Conservation (phyloP, 2,888 invertebrate species). For the Lasius fuliginosus region DNA sequence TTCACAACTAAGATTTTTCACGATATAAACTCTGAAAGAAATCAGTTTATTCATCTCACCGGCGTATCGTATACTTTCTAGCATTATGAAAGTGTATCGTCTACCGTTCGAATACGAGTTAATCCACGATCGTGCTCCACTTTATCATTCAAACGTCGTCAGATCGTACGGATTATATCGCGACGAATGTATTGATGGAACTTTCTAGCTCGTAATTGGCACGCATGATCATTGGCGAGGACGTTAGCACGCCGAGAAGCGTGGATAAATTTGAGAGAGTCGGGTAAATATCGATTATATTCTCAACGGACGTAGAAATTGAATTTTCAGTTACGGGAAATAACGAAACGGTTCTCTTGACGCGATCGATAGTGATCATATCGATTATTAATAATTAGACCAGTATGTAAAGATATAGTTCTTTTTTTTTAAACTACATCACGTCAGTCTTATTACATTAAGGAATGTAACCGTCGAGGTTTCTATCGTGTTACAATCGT, state of each 20-base stretch:
- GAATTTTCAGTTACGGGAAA: constrained; percentile 11
- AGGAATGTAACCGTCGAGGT: constrained; percentile 41
- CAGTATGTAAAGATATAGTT: constrained; percentile 30
- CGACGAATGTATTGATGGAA: constrained; percentile 50
- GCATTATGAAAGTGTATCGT: constrained; percentile 55
- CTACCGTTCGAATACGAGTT: constrained; percentile 43
- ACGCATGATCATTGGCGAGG: constrained; percentile 47
- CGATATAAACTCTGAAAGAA: constrained; percentile 33
- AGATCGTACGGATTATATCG: constrained; percentile 49
- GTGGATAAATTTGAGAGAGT: constrained; percentile 32
- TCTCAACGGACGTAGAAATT: constrained; percentile 22
- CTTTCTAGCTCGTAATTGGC: constrained; percentile 54
- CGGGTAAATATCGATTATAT: constrained; percentile 43
- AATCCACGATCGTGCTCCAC: constrained; percentile 54
- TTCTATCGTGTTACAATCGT: background rate
- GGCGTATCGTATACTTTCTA: constrained; percentile 44
- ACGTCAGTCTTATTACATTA: constrained; percentile 43
- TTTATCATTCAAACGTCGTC: constrained; percentile 54
- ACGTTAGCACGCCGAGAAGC: constrained; percentile 29
- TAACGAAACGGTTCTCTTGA: constrained; percentile 21
- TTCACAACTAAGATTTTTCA: constrained; percentile 8
- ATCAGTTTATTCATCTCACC: constrained; percentile 23
- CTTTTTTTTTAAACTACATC: constrained; percentile 20
- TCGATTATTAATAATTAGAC: constrained; percentile 34
- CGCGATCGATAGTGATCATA: background rate